phyloP scores from a whole-genome alignment of 2,113 vertebrate species.

The Motacilla alba region DNA sequence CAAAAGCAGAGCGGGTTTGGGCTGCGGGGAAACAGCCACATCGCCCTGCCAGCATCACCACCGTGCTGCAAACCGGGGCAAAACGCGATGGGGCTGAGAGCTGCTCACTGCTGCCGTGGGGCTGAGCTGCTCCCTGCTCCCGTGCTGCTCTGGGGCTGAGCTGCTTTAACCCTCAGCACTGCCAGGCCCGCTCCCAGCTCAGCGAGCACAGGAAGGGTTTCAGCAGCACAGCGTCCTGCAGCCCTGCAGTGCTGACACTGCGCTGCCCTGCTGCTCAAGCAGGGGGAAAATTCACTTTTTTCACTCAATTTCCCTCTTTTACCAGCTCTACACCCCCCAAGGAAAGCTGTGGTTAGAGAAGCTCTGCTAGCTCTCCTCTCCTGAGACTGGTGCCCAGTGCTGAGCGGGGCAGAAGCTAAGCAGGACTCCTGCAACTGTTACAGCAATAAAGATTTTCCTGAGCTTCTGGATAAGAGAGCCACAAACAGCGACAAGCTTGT shows the following conservation, averaged over 20 bases:
- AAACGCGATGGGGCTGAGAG: rapidly evolving
- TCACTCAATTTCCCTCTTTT: not conserved
- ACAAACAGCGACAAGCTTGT: not conserved
- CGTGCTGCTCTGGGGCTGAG: no score
- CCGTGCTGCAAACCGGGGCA: rapidly evolving
- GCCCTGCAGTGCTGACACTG: rapidly evolving
- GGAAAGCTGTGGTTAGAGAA: rapidly evolving
- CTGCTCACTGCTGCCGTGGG: rapidly evolving
- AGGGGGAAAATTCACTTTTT: not conserved
- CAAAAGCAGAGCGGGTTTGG: rapidly evolving
- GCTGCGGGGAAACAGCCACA: not conserved
- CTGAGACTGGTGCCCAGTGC: rapidly evolving
- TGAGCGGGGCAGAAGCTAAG: not conserved
- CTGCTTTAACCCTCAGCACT: not conserved
- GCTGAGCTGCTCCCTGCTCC: no score
- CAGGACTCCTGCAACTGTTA: not conserved
- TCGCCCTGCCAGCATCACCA: rapidly evolving
- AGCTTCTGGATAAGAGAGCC: not conserved
- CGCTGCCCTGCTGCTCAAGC: rapidly evolving
- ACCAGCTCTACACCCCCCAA: rapidly evolving
- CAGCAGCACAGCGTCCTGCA: rapidly evolving
- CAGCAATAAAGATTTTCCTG: not conserved
- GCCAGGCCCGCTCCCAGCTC: not conserved
- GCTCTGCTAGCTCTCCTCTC: rapidly evolving
- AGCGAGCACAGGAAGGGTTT: rapidly evolving